These are phyloP conservation scores for Zeugodacus cucurbitae DNA, from an alignment of 1,140 invertebrate species.

Conservation along the genomic window DNA sequence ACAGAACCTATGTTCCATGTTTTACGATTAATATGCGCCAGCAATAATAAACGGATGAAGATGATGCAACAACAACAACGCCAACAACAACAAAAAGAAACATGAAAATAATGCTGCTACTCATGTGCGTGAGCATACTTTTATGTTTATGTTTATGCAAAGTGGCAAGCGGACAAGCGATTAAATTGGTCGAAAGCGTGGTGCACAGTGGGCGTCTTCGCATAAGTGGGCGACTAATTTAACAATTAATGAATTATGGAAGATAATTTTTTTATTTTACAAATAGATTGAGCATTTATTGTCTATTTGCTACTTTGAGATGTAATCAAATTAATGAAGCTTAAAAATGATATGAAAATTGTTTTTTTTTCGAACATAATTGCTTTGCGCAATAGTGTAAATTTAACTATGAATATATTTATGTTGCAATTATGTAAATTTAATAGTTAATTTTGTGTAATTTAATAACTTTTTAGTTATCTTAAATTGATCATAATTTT, in stretches of 20 bases:
- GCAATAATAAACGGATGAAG: background rate
- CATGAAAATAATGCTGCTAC: constrained; percentile 7
- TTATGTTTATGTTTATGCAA: background rate
- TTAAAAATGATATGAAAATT: too few species aligned
- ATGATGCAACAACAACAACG: background rate
- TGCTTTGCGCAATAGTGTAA: too few species aligned
- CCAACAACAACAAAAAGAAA: background rate
- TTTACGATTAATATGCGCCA: constrained; percentile 35
- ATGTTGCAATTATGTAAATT: too few species aligned
- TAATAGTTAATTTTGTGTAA: too few species aligned
- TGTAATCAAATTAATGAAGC: background rate
- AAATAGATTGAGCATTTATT: background rate
- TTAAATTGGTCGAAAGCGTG: background rate
- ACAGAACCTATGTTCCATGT: constrained; percentile 18
- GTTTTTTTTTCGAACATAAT: too few species aligned
- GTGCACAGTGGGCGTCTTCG: background rate
- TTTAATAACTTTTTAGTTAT: too few species aligned
- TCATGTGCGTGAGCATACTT: background rate
- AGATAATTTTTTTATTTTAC: background rate
- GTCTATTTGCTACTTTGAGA: background rate
- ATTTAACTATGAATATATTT: too few species aligned
- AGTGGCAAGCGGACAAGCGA: background rate
- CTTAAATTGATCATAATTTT: too few species aligned
- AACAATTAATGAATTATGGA: background rate
- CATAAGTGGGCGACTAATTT: background rate